Conservation (phyloP, 2,113 vertebrate species). For the human (Homo sapiens) region GRCh38 chr4:128175001-128175500, state of each 20-base stretch:
- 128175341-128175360: constrained; percentile 22
- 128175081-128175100: not conserved
- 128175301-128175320: not conserved
- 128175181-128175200: not conserved
- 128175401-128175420: not conserved
- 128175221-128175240: not conserved
- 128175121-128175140: not conserved
- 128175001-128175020: not conserved
- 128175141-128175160: not conserved
- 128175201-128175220: not conserved
- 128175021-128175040: not conserved
- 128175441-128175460: not conserved
- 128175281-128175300: not conserved
- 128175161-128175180: not conserved
- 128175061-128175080: constrained; percentile 5
- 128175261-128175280: not conserved
- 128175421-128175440: not conserved
- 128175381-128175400: not conserved
- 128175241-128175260: not conserved
- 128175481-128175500: not conserved
- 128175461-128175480: not conserved
- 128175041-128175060: not conserved
- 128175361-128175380: constrained; percentile 14
- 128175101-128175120: not conserved
- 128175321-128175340: not conserved